Evolutionary conservation across 2,797 vertebrate genomes (phyloP).

Genomic region (Melanotaenia trifasciata): DNA sequence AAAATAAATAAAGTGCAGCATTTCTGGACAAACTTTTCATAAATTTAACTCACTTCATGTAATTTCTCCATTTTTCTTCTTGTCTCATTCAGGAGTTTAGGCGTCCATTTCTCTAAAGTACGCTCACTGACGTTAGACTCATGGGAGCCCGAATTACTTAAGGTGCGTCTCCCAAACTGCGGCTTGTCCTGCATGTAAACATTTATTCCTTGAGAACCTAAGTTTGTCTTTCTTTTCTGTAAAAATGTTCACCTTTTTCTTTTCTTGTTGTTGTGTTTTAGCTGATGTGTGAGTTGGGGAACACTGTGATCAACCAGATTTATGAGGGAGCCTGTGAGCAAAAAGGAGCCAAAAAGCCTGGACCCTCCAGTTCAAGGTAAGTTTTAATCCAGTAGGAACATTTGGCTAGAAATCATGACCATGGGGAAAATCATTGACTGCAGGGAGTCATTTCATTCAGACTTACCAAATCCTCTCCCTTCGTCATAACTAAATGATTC

Average conservation of each 20-base stretch:
- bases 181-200: background rate
- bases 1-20: background rate
- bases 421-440: background rate
- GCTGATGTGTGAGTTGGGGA: slow-evolving; percentile 98
- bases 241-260: background rate
- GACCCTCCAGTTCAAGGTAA: slow-evolving; percentile 90
- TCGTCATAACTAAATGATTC: background rate
- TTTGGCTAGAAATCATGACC: background rate
- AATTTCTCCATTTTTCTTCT: slow-evolving; percentile 1
- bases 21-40: background rate
- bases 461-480: background rate
- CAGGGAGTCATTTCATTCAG: background rate
- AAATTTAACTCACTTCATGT: slow-evolving; percentile 16
- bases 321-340: slow-evolving; percentile 93
- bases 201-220: background rate
- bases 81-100: slow-evolving; percentile 89
- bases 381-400: background rate
- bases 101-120: slow-evolving; percentile 97
- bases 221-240: background rate
- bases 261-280: slow-evolving; percentile 57
- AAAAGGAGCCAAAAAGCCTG: slow-evolving; percentile 90
- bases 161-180: slow-evolving; percentile 77
- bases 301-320: slow-evolving; percentile 93
- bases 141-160: slow-evolving; percentile 97
- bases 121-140: slow-evolving; percentile 96